Evolutionary conservation across 2,888 invertebrate species (phyloP), one percentile per base, ranked within the genome.

Genomic region (Capitulum mitella): DNA sequence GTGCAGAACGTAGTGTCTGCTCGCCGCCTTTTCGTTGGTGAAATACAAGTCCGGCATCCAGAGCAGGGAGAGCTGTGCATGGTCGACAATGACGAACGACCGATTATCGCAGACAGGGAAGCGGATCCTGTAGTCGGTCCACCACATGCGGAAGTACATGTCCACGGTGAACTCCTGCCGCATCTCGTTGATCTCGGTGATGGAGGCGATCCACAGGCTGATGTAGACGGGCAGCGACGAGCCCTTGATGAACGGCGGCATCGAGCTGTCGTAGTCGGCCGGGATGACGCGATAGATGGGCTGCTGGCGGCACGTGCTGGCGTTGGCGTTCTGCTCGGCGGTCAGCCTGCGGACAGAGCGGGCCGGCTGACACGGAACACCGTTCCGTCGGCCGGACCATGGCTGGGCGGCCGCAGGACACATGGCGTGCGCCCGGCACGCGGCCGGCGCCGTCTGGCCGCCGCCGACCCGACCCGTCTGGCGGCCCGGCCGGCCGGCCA

Each of bases 111-210:
- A 58, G 58, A 58, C 58, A n/a, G 58, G 58, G 58, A n/a, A 58
- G 8, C n/a, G 1, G 58, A 58, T 58, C 58, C 58, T 26, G 58
- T 29, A 29, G 29, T 58, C 58, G 58, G n/a, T n/a, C 58, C 58
- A 58, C 58, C 58, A 58, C 58, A 58, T 58, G 58, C 58, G 58
- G 58, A 58, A 58, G 58, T 58, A 58, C 10, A 58, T n/a, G 58
- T 58, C 58, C 12, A 58, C 58, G n/a, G 58, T 58, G 58, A 58
- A 58, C n/a, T 58, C 58, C 58, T 58, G 58, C 29, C n/a, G n/a
- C 58, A 58, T 58, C 29, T 58, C 58, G 58, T 58, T 58, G 58
- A 58, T 58, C 10, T 58, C 58, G n/a, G 58, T 58, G 58, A 58
- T 58, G 58, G 58, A 58, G 58, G 58, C 58, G n/a, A 58, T 12